Conservation (phyloP, 2,113 vertebrate species). For the Anser brachyrhynchus region DNA sequence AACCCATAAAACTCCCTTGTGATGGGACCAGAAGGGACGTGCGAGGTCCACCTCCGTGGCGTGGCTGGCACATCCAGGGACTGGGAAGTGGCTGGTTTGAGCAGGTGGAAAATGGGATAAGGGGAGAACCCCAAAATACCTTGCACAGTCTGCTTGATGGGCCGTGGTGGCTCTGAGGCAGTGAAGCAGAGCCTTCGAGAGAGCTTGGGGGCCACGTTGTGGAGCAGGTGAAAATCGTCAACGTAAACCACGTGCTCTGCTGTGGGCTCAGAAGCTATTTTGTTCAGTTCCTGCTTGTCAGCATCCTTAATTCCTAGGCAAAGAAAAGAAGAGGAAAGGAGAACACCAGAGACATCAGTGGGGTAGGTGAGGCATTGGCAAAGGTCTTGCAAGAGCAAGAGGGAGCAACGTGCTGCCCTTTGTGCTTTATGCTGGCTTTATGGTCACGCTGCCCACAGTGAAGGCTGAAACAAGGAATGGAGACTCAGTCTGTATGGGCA, state of each 20-base stretch:
- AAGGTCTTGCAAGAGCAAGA: not conserved
- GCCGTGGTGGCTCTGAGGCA: conserved; percentile 84
- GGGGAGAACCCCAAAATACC: conserved; percentile 32
- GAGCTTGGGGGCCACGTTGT: conserved; percentile 76
- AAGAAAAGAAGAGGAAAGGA: not conserved
- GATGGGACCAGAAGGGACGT: not conserved
- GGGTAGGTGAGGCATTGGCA: not conserved
- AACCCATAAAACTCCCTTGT: not conserved
- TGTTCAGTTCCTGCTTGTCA: conserved; percentile 77
- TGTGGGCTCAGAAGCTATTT: conserved; percentile 78
- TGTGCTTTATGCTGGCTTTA: not conserved
- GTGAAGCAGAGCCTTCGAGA: conserved; percentile 84
- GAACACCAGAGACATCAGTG: not conserved
- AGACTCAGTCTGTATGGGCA: not conserved
- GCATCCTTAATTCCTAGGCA: conserved; percentile 78
- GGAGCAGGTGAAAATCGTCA: conserved; percentile 77
- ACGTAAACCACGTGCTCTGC: conserved; percentile 81
- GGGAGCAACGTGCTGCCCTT: rapidly evolving
- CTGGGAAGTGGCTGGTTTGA: not conserved
- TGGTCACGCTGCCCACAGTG: rapidly evolving
- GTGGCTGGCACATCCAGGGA: not conserved
- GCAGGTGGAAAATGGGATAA: not conserved
- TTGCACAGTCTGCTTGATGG: conserved; percentile 58
- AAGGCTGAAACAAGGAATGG: not conserved
- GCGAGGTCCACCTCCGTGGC: not conserved